Conservation (phyloP, 1,140 invertebrate species). For the Bombus vancouverensis region DNA sequence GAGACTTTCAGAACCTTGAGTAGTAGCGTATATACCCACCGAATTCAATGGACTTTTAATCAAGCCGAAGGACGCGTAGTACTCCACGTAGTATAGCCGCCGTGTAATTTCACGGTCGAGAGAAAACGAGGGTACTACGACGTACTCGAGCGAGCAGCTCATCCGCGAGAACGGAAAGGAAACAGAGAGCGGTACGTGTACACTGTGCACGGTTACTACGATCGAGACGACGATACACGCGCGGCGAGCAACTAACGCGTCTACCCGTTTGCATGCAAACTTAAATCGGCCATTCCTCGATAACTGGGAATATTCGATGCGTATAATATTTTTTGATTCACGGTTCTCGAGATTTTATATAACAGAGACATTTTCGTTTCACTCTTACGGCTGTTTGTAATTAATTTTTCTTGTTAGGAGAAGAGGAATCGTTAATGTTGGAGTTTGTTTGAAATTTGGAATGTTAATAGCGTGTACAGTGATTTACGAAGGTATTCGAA, state of each 20-base stretch:
- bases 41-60: conserved; percentile 68
- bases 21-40: conserved; percentile 31
- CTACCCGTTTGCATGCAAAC: neutral
- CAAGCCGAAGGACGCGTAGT: conserved; percentile 67
- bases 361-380: neutral
- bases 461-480: too few species aligned
- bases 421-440: too few species aligned
- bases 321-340: too few species aligned
- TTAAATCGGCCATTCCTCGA: neutral
- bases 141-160: conserved; percentile 65
- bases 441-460: too few species aligned
- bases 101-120: conserved; percentile 69
- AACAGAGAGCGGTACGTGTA: conserved; percentile 23
- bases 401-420: neutral
- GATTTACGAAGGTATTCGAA: too few species aligned
- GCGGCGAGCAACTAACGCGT: neutral
- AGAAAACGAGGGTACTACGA: conserved; percentile 66
- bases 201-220: neutral
- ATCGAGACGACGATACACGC: neutral
- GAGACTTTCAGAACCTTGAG: conserved; percentile 54
- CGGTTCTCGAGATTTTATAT: too few species aligned
- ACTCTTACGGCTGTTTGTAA: neutral
- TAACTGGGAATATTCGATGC: neutral
- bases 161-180: conserved; percentile 46
- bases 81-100: conserved; percentile 60